Evolutionary conservation across 1,140 invertebrate genomes (phyloP).

Genomic region (Lerema accius): DNA sequence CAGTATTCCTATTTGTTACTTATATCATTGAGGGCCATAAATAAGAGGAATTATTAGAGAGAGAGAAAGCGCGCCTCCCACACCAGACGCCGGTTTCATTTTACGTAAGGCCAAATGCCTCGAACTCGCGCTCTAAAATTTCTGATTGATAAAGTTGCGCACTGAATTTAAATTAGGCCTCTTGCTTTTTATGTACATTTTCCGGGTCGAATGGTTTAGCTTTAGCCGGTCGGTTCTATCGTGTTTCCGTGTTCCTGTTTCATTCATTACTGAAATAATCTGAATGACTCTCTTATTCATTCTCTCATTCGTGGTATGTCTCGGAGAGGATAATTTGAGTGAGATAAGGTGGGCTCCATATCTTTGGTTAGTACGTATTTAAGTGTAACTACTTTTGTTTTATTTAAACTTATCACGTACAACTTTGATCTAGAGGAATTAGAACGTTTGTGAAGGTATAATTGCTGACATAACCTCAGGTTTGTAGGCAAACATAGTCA

Average conservation of each 20-base stretch:
- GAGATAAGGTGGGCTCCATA: no score
- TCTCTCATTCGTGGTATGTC: background rate
- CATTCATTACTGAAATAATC: conserved; percentile 13
- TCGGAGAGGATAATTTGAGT: background rate
- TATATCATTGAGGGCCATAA: no score
- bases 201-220: background rate
- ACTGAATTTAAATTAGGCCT: background rate
- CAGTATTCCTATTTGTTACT: no score
- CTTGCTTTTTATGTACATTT: background rate
- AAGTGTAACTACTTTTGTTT: no score
- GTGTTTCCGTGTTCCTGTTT: conserved; percentile 1
- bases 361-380: no score
- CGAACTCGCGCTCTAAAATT: conserved; percentile 31
- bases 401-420: no score
- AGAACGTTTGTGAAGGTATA: no score
- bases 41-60: no score
- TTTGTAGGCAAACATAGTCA: no score
- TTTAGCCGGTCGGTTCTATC: no score
- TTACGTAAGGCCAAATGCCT: background rate
- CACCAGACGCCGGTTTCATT: background rate
- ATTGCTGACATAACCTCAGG: no score
- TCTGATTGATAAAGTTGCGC: conserved; percentile 43
- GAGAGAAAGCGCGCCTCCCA: background rate
- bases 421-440: no score
- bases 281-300: background rate